These are phyloP conservation scores for Cyprinodon diabolis DNA, from an alignment of 2,797 vertebrate genomes.

Conservation along the genomic window DNA sequence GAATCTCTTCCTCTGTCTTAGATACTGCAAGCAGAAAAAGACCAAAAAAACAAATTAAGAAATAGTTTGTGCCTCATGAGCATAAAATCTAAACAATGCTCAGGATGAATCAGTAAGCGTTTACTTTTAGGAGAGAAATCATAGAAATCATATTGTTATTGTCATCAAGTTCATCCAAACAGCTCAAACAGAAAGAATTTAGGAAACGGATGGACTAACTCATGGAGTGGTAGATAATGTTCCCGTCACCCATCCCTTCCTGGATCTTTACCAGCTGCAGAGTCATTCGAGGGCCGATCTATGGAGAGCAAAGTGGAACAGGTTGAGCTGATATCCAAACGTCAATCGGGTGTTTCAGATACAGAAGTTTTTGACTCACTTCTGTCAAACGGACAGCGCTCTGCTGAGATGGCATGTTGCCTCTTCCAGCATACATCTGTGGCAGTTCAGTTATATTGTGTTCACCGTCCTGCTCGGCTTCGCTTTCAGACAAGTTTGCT, in stretches of 20 bases:
- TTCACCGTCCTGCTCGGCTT: slow-evolving; percentile 90
- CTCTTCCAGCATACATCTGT: slow-evolving; percentile 87
- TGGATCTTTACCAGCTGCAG: slow-evolving; percentile 90
- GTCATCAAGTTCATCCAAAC: slow-evolving; percentile 65
- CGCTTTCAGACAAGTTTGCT: slow-evolving; percentile 90
- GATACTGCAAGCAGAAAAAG: slow-evolving; percentile 62
- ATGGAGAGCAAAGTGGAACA: neutral
- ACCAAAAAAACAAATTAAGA: neutral
- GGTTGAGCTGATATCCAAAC: neutral
- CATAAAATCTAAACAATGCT: fast-evolving
- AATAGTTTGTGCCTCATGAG: neutral
- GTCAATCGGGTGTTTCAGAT: fast-evolving
- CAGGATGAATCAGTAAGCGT: slow-evolving; percentile 75
- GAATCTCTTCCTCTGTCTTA: slow-evolving; percentile 87
- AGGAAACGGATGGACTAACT: slow-evolving; percentile 75
- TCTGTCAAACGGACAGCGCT: slow-evolving; percentile 92
- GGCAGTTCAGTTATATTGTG: slow-evolving; percentile 92
- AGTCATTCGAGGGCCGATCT: slow-evolving; percentile 94
- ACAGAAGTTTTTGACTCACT: slow-evolving; percentile 60
- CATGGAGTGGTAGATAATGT: slow-evolving; percentile 85
- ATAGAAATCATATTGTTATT: slow-evolving; percentile 57
- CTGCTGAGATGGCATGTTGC: slow-evolving; percentile 91
- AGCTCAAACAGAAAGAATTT: neutral
- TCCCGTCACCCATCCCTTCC: slow-evolving; percentile 88
- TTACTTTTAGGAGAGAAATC: slow-evolving; percentile 74